These are phyloP conservation scores for Acropora tenuis DNA, from an alignment of 64 coral and sea anemone genomes.

Conservation along the genomic window DNA sequence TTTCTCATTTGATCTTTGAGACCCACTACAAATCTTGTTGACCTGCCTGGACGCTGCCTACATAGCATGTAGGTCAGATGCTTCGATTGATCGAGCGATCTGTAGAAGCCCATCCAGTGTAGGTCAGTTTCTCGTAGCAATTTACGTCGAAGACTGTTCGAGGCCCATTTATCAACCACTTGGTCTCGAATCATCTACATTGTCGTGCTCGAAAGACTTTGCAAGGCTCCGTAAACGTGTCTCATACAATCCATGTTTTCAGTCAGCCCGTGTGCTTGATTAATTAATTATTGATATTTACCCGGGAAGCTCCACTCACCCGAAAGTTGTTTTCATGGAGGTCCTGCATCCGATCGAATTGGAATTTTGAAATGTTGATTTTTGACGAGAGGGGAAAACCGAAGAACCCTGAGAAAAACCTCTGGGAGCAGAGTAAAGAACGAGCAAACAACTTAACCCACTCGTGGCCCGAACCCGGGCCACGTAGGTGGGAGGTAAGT, in stretches of 20 bases:
- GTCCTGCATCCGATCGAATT: no score
- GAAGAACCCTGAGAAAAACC: no score
- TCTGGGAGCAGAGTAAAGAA: no score
- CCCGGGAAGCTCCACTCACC: no score
- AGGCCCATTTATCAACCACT: slow-evolving; percentile 51
- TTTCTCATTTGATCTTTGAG: neutral
- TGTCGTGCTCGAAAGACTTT: slow-evolving; percentile 38
- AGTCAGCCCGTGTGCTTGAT: slow-evolving; percentile 1
- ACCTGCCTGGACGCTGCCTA: neutral
- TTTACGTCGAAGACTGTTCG: slow-evolving; percentile 24
- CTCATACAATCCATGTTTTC: slow-evolving; percentile 30
- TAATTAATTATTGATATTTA: no score
- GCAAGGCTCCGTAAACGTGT: slow-evolving; percentile 54
- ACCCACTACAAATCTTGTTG: slow-evolving; percentile 3
- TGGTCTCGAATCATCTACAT: slow-evolving; percentile 17
- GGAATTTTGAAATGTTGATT: no score
- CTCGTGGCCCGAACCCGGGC: no score
- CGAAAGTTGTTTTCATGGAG: no score
- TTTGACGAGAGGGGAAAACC: no score
- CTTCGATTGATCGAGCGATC: neutral
- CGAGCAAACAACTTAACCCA: no score
- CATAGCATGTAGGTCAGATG: slow-evolving; percentile 14
- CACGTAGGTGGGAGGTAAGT: no score
- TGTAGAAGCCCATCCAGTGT: slow-evolving; percentile 32
- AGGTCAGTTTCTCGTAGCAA: slow-evolving; percentile 35